These are phyloP conservation scores for Noctua fimbriata DNA, from an alignment of 2,888 invertebrate species.

Conservation along the genomic window DNA sequence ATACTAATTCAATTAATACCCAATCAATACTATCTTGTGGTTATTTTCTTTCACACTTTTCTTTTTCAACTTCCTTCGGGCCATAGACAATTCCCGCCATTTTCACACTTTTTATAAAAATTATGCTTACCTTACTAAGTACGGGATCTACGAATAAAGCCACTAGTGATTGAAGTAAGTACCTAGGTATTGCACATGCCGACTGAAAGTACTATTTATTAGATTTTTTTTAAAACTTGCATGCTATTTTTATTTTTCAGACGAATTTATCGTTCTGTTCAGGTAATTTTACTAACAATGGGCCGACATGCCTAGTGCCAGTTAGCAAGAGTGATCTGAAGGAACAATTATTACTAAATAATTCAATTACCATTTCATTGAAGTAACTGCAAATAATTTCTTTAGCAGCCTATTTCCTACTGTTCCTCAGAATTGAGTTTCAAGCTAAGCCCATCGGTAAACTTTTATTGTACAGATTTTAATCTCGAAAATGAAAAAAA, in stretches of 20 bases:
- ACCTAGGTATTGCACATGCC: conserved; percentile 30
- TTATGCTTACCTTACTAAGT: conserved; percentile 49
- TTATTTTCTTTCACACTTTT: conserved; percentile 31
- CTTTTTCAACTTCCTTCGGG: neutral
- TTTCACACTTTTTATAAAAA: conserved; percentile 55
- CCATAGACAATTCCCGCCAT: conserved; percentile 27
- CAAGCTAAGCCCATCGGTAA: neutral
- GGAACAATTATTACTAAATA: neutral
- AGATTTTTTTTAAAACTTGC: neutral
- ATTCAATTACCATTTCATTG: neutral
- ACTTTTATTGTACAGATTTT: neutral
- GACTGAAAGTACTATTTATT: conserved; percentile 7
- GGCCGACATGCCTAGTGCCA: conserved; percentile 9
- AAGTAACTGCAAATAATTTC: neutral
- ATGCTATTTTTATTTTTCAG: neutral
- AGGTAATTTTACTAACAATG: neutral
- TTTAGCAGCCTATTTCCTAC: neutral
- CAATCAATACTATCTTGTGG: conserved; percentile 44
- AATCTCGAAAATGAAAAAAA: neutral
- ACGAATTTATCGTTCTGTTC: neutral
- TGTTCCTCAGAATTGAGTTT: neutral
- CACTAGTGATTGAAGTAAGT: conserved; percentile 49
- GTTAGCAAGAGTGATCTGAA: conserved; percentile 16
- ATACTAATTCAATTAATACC: conserved; percentile 44
- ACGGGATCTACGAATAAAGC: conserved; percentile 57